A percentile compares a stretch with the other conserved stretches of the same genome.
These are phyloP conservation scores for Toxonevra muliebris DNA, from an alignment of 2,888 invertebrate genomes.

Conservation along the genomic window DNA sequence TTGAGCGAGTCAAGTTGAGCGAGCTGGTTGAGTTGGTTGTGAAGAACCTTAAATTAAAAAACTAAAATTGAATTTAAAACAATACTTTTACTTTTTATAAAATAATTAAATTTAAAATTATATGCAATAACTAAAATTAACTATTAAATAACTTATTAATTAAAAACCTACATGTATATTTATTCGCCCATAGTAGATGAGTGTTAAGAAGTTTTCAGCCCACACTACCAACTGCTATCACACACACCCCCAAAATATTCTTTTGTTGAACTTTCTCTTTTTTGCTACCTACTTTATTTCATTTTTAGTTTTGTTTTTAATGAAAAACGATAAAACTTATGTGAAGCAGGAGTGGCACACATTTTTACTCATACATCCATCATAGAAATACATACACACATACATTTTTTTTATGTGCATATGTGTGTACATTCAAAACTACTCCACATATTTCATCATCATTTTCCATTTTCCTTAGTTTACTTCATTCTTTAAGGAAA, in stretches of 20 bases:
- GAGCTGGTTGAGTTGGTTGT: no score
- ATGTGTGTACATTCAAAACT: neutral
- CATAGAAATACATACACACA: neutral
- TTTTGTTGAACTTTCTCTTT: neutral
- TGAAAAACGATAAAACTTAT: conserved; percentile 29
- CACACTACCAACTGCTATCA: no score
- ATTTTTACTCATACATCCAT: neutral
- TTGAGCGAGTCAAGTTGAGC: no score
- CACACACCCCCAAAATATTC: neutral
- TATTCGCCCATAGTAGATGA: no score
- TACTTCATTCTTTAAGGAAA: conserved; percentile 6
- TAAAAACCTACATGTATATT: no score
- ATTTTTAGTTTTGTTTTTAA: conserved; percentile 23
- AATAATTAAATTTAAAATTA: no score
- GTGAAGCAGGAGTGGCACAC: neutral
- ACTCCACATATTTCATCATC: neutral
- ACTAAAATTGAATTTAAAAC: no score
- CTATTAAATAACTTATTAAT: no score
- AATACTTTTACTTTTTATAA: no score
- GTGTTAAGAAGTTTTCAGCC: no score
- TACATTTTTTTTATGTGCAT: neutral
- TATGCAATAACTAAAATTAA: no score
- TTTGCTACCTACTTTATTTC: neutral
- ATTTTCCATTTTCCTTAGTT: neutral
- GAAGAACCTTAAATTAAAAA: no score